Percentiles rank a stretch among this genome's conserved stretches.
These are phyloP conservation scores for Furcula furcula DNA, from an alignment of 2,888 invertebrate genomes.

Conservation along the genomic window DNA sequence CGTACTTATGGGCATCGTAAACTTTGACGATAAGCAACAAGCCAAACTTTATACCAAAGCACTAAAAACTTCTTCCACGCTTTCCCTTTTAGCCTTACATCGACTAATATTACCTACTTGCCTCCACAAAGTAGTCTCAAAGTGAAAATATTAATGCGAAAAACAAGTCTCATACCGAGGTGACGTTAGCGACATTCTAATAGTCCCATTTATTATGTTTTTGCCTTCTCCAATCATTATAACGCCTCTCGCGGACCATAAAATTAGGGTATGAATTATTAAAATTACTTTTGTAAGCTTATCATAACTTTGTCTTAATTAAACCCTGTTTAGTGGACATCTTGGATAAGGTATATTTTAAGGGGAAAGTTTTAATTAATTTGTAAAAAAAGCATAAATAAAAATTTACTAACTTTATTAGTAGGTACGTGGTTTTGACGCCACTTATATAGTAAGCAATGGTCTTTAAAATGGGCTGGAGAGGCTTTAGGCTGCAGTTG, in stretches of 20 bases:
- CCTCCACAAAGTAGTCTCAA: conserved; percentile 23
- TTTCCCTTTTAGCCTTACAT: conserved; percentile 32
- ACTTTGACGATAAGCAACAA: conserved; percentile 1
- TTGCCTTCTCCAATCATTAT: conserved; percentile 24
- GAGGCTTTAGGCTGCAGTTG: too few relatives aligned
- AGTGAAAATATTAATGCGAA: conserved; percentile 37
- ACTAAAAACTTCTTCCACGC: conserved; percentile 24
- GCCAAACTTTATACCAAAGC: conserved; percentile 11
- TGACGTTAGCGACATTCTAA: conserved; percentile 28
- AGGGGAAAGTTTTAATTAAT: conserved; percentile 8
- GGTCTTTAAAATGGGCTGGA: too few relatives aligned
- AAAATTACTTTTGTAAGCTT: conserved; percentile 35
- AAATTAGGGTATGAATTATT: conserved; percentile 41
- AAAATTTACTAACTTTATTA: too few relatives aligned
- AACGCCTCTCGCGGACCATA: conserved; percentile 26
- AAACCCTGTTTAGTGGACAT: conserved; percentile 25
- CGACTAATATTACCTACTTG: conserved; percentile 21
- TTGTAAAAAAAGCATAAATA: not conserved
- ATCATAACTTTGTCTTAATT: conserved; percentile 24
- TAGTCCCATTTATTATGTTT: conserved; percentile 32
- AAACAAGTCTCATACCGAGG: conserved; percentile 36
- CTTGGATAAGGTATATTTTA: conserved; percentile 7
- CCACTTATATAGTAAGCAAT: too few relatives aligned
- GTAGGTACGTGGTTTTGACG: too few relatives aligned
- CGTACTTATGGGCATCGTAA: conserved; percentile 5